Evolutionary conservation across 2,113 vertebrate species (phyloP).

Genomic region (Callaeas wilsoni): DNA sequence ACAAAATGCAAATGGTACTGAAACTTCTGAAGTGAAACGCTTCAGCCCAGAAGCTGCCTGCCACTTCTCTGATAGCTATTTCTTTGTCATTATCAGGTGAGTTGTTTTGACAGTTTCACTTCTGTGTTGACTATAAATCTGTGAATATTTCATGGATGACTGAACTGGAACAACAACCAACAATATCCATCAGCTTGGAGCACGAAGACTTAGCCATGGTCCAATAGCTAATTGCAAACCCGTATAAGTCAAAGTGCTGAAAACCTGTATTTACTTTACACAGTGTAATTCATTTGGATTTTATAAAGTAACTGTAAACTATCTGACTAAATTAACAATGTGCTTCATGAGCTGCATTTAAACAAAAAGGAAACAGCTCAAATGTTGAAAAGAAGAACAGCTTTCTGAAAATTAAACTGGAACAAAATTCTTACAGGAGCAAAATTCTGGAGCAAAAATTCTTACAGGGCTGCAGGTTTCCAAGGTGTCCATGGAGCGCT

Average conservation of each 20-base stretch:
- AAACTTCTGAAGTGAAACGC: background rate
- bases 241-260: background rate
- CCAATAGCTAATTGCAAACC: background rate
- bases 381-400: background rate
- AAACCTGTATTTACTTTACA: background rate
- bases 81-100: background rate
- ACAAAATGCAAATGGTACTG: background rate
- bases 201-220: background rate
- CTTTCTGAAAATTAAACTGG: background rate
- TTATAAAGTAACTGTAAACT: background rate
- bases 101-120: conserved; percentile 10
- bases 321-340: background rate
- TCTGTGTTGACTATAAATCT: background rate
- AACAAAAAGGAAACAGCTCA: background rate
- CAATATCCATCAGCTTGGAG: background rate
- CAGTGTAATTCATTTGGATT: background rate
- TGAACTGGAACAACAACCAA: background rate
- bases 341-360: background rate
- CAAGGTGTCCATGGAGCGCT: background rate
- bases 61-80: background rate
- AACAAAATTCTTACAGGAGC: too few relatives aligned
- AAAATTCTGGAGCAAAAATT: background rate
- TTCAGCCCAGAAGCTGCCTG: background rate
- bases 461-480: background rate
- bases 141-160: background rate